Conservation (phyloP, 2,888 invertebrate species). For the Pheosia tremula region DNA sequence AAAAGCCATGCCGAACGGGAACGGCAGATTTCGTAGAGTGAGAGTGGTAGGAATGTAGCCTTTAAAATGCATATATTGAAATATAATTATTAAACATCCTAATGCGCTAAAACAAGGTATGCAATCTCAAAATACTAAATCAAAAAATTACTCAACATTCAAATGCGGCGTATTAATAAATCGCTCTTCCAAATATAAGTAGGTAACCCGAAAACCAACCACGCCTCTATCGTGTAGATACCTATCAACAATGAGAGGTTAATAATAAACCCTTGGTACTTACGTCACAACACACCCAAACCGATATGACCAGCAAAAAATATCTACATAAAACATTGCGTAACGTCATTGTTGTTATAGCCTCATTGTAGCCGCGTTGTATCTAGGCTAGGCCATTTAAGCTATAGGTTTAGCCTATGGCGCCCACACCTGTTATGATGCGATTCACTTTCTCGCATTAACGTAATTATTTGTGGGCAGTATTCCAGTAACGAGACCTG, state of each 20-base stretch:
- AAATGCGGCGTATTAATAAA: not conserved
- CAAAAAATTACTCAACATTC: not conserved
- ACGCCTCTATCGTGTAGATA: constrained; percentile 9
- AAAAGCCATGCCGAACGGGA: no score
- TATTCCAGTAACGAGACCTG: not conserved
- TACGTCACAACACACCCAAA: constrained; percentile 6
- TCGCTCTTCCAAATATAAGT: constrained; percentile 5
- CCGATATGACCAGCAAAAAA: not conserved
- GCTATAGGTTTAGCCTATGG: constrained; percentile 2
- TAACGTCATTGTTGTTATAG: constrained; percentile 4
- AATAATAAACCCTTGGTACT: constrained; percentile 4
- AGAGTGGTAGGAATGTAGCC: no score
- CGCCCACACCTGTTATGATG: not conserved
- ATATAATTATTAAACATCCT: not conserved
- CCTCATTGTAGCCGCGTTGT: not conserved
- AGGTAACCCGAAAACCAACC: constrained; percentile 3
- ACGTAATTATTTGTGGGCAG: constrained; percentile 4
- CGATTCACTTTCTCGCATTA: constrained; percentile 7
- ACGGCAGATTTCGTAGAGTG: no score
- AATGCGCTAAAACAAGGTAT: not conserved
- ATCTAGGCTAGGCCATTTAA: constrained; percentile 3
- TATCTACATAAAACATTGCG: not conserved
- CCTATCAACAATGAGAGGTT: constrained; percentile 8
- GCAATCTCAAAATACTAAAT: not conserved
- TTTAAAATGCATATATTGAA: no score